phyloP scores from a whole-genome alignment of 2,888 invertebrate species.

The Sarcophaga carnaria region DNA sequence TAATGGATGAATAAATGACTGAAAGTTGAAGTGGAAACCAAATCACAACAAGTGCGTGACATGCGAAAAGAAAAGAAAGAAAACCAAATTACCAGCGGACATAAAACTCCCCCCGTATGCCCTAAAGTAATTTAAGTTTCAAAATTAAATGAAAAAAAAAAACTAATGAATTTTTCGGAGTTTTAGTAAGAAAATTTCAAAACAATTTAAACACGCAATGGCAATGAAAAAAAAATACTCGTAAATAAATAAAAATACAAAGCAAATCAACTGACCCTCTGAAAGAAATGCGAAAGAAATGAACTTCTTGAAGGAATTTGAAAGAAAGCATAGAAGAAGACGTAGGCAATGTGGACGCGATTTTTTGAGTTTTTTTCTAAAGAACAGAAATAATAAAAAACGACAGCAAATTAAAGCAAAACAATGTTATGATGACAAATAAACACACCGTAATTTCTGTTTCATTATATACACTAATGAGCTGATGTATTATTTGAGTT shows the following conservation, averaged over 20 bases:
- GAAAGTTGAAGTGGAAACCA: not conserved
- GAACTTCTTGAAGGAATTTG: not conserved
- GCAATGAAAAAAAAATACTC: conserved; percentile 2
- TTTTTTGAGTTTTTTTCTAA: not conserved
- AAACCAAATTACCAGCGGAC: conserved; percentile 17
- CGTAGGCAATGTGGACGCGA: not conserved
- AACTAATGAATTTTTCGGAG: not conserved
- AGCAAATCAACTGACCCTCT: conserved; percentile 6
- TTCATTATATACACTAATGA: conserved; percentile 47
- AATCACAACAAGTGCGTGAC: conserved; percentile 39
- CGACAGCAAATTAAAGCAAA: conserved; percentile 52
- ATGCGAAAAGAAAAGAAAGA: not conserved
- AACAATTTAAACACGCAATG: conserved; percentile 52
- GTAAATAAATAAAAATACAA: conserved; percentile 9
- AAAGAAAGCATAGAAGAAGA: not conserved
- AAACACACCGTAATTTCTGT: conserved; percentile 45
- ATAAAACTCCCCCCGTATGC: not conserved
- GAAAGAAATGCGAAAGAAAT: not conserved
- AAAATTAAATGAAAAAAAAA: not conserved
- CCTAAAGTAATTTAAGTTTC: not conserved
- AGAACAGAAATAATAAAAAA: not conserved
- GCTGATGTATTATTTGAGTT: not conserved
- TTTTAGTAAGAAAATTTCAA: conserved; percentile 8
- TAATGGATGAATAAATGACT: conserved; percentile 19
- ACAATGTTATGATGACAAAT: conserved; percentile 55